Evolutionary conservation across 2,113 vertebrate genomes (phyloP).

Genomic region (Ariopsis seemanni): DNA sequence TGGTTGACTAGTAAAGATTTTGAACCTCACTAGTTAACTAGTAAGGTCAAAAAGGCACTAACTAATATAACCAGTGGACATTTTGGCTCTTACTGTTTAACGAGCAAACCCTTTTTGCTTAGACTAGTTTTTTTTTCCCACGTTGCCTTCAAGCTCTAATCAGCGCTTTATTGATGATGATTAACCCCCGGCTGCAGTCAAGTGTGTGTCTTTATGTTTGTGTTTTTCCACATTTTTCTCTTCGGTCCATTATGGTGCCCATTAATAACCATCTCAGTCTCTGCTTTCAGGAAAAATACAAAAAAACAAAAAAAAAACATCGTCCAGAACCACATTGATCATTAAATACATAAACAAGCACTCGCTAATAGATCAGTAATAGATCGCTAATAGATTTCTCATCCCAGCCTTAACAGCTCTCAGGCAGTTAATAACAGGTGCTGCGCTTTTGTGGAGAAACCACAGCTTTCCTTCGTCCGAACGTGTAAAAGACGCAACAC

Average conservation of each 20-base stretch:
- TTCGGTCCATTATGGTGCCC: constrained; percentile 3
- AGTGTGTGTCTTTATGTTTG: constrained; percentile 5
- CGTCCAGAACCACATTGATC: constrained; percentile 36
- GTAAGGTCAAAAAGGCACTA: no score
- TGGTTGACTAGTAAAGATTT: no score
- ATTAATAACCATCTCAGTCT: constrained; percentile 3
- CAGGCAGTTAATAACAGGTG: constrained; percentile 27
- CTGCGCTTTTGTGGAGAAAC: constrained; percentile 15
- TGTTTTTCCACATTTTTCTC: background rate
- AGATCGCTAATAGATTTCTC: constrained; percentile 41
- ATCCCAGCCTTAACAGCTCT: constrained; percentile 37
- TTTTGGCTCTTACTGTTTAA: no score
- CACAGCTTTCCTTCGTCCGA: background rate
- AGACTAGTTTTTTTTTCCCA: no score
- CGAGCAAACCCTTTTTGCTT: no score
- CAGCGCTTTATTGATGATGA: background rate
- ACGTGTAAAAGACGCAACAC: background rate
- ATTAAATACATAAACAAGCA: constrained; percentile 44
- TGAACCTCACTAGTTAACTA: no score
- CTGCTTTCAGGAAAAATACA: constrained; percentile 9
- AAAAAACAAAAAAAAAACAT: background rate
- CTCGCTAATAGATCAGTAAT: constrained; percentile 40
- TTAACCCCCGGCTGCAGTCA: background rate
- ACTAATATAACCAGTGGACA: no score
- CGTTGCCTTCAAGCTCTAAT: background rate